Percentiles rank a stretch among this genome's conserved stretches.
phyloP scores from a whole-genome alignment of 2,888 invertebrate species.

The Leptopterna dolabrata region DNA sequence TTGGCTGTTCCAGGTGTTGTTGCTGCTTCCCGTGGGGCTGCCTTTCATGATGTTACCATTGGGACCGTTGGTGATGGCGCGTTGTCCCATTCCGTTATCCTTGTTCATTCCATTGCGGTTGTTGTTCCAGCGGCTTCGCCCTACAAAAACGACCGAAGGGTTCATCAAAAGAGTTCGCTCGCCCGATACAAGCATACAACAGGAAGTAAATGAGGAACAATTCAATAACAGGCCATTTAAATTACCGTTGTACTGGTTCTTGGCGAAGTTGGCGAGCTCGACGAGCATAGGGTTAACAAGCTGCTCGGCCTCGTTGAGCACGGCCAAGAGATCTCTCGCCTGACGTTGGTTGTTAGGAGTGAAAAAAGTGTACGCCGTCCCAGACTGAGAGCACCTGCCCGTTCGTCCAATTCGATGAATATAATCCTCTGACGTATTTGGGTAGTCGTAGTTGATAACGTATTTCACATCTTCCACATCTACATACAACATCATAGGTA shows the following conservation, averaged over 20 bases:
- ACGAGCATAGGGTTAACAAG: constrained; percentile 82
- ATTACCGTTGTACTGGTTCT: constrained; percentile 62
- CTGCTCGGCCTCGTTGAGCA: constrained; percentile 93
- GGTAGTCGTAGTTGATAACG: constrained; percentile 98
- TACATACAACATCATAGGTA: constrained; percentile 61
- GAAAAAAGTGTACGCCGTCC: constrained; percentile 97
- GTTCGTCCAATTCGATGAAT: constrained; percentile 97
- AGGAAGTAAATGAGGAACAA: no score
- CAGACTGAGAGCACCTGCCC: constrained; percentile 90
- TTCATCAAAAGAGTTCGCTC: no score
- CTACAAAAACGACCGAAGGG: neutral
- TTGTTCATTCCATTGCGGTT: constrained; percentile 51
- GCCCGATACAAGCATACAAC: no score
- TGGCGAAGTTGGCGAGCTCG: constrained; percentile 76
- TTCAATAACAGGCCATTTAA: no score
- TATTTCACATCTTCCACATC: constrained; percentile 95
- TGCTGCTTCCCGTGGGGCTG: constrained; percentile 65
- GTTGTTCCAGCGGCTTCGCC: constrained; percentile 68
- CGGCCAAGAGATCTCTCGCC: constrained; percentile 90
- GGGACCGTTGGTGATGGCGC: constrained; percentile 19
- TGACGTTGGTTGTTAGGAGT: constrained; percentile 91
- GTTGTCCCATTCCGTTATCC: constrained; percentile 4
- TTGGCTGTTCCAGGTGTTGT: constrained; percentile 68
- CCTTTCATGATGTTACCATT: constrained; percentile 58
- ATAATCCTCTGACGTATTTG: constrained; percentile 97